A percentile compares a stretch with the other conserved stretches of the same genome.
These are phyloP conservation scores for Nettapus auritus DNA, from an alignment of 2,113 vertebrate species.

Conservation along the genomic window DNA sequence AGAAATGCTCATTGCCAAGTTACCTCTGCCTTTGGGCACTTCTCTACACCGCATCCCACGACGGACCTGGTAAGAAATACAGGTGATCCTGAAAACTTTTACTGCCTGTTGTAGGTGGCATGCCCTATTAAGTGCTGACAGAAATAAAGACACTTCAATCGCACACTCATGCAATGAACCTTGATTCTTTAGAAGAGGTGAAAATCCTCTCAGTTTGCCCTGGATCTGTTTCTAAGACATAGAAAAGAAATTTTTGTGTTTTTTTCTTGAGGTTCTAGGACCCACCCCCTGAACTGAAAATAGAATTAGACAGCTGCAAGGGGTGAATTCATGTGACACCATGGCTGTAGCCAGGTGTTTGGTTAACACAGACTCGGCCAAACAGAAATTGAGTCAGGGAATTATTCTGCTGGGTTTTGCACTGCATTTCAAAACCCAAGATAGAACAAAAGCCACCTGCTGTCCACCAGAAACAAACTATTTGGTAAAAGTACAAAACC, in stretches of 20 bases:
- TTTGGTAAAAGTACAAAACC: too few species aligned
- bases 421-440: too few species aligned
- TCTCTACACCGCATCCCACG: neutral
- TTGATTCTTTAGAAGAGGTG: neutral
- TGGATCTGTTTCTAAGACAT: neutral
- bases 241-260: neutral
- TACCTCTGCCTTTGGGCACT: neutral
- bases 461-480: too few species aligned
- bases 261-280: neutral
- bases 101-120: too few species aligned
- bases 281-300: too few species aligned
- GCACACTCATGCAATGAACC: neutral
- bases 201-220: neutral
- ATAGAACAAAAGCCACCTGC: too few species aligned
- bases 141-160: too few species aligned
- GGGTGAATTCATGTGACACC: neutral
- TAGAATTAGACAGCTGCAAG: fast-evolving
- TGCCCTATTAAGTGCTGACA: fast-evolving
- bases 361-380: neutral
- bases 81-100: neutral
- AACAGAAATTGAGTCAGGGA: fast-evolving
- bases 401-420: too few species aligned
- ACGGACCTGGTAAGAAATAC: neutral
- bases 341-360: fast-evolving
- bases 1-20: neutral